phyloP scores from a whole-genome alignment of 2,113 vertebrate genomes.

The Neoarius graeffei region DNA sequence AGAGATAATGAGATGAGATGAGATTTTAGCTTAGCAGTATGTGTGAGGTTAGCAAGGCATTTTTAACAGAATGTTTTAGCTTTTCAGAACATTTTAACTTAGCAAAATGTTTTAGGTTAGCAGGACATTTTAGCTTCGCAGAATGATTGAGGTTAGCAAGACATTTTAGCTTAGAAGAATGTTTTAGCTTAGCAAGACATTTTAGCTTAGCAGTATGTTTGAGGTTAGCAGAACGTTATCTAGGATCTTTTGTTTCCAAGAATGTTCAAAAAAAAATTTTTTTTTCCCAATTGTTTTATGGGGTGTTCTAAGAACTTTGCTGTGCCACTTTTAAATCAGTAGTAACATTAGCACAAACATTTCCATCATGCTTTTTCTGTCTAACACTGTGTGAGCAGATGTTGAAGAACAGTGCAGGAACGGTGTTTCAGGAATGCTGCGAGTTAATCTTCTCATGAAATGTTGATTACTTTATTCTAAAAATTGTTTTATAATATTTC shows the following conservation, averaged over 20 bases:
- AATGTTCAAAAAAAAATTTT: not conserved
- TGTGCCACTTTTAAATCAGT: not conserved
- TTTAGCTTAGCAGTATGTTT: not conserved
- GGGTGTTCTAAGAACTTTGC: too few relatives aligned
- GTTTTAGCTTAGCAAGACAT: not conserved
- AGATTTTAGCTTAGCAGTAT: not conserved
- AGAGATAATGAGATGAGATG: too few relatives aligned
- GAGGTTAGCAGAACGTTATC: not conserved
- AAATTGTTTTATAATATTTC: not conserved
- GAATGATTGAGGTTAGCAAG: not conserved
- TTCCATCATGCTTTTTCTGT: not conserved
- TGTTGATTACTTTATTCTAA: not conserved
- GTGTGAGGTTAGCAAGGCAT: too few relatives aligned
- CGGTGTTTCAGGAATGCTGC: not conserved
- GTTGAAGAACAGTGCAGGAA: not conserved
- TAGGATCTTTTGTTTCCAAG: not conserved
- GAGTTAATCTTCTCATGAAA: not conserved
- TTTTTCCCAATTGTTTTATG: too few relatives aligned
- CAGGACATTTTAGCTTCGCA: not conserved
- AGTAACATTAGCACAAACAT: slow-evolving; percentile 8
- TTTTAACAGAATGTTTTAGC: too few relatives aligned
- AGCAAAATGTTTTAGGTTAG: not conserved
- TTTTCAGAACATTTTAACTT: not conserved
- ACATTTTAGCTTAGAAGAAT: not conserved
- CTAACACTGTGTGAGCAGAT: slow-evolving; percentile 8